Percentiles rank a stretch among this genome's conserved stretches.
Evolutionary conservation across 2,888 invertebrate genomes (phyloP).

Genomic region (Hydrotaea cyrtoneurina): DNA sequence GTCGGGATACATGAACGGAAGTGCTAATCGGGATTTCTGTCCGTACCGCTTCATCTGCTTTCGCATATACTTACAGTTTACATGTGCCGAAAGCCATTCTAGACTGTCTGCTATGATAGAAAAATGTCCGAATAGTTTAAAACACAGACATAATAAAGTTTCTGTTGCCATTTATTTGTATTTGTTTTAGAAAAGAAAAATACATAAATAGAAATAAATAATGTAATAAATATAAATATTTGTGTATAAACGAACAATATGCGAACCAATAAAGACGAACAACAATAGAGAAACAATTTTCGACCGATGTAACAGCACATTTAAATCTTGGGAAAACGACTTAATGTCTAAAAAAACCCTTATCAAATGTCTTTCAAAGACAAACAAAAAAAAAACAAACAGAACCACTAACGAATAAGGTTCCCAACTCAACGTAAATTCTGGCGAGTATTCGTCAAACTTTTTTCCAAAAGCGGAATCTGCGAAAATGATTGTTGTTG

Average conservation of each 20-base stretch:
- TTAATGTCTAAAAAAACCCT: neutral
- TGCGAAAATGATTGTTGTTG: slow-evolving; percentile 73
- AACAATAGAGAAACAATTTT: neutral
- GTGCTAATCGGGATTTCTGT: no score
- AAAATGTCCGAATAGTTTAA: no score
- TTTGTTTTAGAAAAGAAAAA: neutral
- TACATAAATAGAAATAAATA: neutral
- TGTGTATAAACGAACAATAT: neutral
- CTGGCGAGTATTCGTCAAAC: slow-evolving; percentile 58
- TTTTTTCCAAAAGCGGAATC: slow-evolving; percentile 72
- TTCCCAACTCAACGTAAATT: slow-evolving; percentile 61
- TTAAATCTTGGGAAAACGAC: neutral
- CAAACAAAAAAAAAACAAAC: neutral
- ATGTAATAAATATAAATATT: neutral
- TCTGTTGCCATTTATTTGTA: neutral
- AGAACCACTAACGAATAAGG: neutral
- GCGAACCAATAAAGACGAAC: neutral
- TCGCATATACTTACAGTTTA: no score
- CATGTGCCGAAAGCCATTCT: no score
- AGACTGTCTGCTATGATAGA: no score
- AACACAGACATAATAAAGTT: no score
- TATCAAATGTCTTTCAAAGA: slow-evolving; percentile 1
- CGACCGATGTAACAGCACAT: neutral
- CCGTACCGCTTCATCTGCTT: no score
- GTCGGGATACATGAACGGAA: no score